Evolutionary conservation across 2,797 vertebrate genomes (phyloP).

Genomic region (Choloepus didactylus): DNA sequence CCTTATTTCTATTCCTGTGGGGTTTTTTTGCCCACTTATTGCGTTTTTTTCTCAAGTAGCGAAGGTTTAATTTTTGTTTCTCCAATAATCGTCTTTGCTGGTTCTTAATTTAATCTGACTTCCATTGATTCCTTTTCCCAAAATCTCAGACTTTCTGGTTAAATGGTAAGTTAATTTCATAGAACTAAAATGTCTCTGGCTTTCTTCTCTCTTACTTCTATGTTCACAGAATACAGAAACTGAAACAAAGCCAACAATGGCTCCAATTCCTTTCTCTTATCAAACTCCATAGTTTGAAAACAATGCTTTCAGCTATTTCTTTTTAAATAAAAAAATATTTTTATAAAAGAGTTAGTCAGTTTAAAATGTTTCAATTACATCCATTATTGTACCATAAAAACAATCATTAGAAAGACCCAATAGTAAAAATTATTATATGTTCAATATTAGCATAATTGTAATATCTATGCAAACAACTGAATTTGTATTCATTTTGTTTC

Average conservation of each 20-base stretch:
- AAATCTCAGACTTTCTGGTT: background rate
- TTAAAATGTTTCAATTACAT: slow-evolving; percentile 40
- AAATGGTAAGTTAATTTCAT: slow-evolving; percentile 46
- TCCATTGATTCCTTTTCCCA: background rate
- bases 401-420: background rate
- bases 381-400: background rate
- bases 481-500: slow-evolving; percentile 6
- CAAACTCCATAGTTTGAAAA: slow-evolving; percentile 32
- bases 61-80: background rate
- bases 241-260: slow-evolving; percentile 19
- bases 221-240: slow-evolving; percentile 36
- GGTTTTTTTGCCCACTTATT: background rate
- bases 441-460: background rate
- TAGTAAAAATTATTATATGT: background rate
- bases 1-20: background rate
- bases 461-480: slow-evolving; percentile 50
- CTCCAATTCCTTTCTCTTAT: slow-evolving; percentile 38
- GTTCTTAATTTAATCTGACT: background rate
- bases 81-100: background rate
- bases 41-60: background rate
- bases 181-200: background rate
- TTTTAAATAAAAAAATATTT: slow-evolving; percentile 61
- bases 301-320: slow-evolving; percentile 33
- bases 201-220: slow-evolving; percentile 34
- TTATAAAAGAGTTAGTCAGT: background rate